phyloP scores from a whole-genome alignment of 1,140 invertebrate genomes.

The Panulirus ornatus region DNA sequence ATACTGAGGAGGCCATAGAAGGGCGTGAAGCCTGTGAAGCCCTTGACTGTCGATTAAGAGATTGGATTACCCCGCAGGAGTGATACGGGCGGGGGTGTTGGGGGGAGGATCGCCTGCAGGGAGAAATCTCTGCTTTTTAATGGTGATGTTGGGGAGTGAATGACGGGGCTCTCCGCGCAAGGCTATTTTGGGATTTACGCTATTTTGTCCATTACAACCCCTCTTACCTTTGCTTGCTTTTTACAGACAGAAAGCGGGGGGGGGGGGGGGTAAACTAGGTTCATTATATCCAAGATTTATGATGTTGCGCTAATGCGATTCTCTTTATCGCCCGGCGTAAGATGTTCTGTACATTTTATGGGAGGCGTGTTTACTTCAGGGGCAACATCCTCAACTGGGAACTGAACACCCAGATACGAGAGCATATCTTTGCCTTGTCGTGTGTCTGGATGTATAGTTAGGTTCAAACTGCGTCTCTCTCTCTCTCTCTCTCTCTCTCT shows the following conservation, averaged over 20 bases:
- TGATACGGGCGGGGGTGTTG: conserved; percentile 40
- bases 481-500: conserved; percentile 40
- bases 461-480: no score
- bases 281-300: neutral
- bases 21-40: conserved; percentile 42
- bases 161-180: neutral
- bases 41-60: conserved; percentile 63
- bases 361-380: no score
- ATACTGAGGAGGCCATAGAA: conserved; percentile 58
- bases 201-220: neutral
- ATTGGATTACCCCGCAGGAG: conserved; percentile 61
- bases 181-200: conserved; percentile 1
- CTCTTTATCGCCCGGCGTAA: no score
- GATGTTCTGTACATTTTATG: no score
- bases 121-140: conserved; percentile 14
- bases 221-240: neutral
- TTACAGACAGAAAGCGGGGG: neutral
- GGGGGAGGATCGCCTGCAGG: conserved; percentile 2
- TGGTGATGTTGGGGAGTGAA: neutral
- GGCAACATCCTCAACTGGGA: no score
- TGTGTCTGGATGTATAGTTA: no score
- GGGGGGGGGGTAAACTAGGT: neutral
- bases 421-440: no score
- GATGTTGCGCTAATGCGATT: neutral
- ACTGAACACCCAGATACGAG: no score